Conservation (phyloP, 2,113 vertebrate genomes). For the Gambusia affinis region DNA sequence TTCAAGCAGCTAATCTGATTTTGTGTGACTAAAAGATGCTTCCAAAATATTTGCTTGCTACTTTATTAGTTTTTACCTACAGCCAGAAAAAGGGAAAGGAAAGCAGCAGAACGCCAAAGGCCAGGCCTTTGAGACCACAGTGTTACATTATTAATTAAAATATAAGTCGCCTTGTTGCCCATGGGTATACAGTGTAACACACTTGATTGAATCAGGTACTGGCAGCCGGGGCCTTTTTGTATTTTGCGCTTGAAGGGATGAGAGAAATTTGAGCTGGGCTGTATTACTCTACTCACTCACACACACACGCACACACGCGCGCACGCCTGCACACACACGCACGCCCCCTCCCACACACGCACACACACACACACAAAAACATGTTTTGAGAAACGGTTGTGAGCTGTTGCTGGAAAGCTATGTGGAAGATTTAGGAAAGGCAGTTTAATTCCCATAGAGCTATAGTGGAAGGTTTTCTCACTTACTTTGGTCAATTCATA, state of each 20-base stretch:
- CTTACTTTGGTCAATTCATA: background rate
- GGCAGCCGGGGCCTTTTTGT: conserved; percentile 89
- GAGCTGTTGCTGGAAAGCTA: conserved; percentile 72
- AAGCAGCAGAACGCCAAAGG: conserved; percentile 86
- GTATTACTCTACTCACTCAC: conserved; percentile 79
- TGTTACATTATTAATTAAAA: conserved; percentile 98
- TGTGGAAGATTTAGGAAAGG: conserved; percentile 57
- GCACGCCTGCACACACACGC: background rate
- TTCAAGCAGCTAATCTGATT: conserved; percentile 38
- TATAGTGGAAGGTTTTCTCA: conserved; percentile 18
- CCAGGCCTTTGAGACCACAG: conserved; percentile 87
- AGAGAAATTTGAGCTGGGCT: conserved; percentile 88
- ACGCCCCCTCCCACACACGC: conserved; percentile 37
- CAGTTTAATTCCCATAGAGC: conserved; percentile 42
- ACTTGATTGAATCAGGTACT: conserved; percentile 98
- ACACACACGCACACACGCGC: too few species aligned
- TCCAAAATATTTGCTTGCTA: conserved; percentile 81
- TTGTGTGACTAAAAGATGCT: conserved; percentile 66
- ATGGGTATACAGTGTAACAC: conserved; percentile 94
- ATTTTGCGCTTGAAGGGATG: conserved; percentile 90
- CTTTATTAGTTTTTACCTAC: conserved; percentile 89
- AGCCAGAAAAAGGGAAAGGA: conserved; percentile 41
- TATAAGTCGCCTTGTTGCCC: conserved; percentile 92
- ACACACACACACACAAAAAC: conserved; percentile 56
- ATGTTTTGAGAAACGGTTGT: conserved; percentile 77